Conservation (phyloP, 1,140 invertebrate genomes). For the Nasonia vitripennis region DNA sequence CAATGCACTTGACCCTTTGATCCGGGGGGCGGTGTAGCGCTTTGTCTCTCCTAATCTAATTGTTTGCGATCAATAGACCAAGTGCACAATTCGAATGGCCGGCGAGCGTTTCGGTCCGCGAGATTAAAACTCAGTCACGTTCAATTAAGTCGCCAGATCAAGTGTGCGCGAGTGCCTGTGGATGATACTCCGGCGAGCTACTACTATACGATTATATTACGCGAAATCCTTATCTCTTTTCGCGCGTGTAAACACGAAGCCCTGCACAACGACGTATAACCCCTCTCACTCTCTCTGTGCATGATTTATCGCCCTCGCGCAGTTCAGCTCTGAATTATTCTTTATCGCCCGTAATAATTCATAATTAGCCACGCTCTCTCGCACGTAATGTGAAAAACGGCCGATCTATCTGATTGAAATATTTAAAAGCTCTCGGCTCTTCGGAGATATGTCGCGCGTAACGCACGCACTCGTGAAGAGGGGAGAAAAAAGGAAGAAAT, state of each 20-base stretch:
- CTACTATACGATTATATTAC: no score
- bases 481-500: no score
- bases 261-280: neutral
- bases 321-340: neutral
- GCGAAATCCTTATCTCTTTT: no score
- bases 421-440: neutral
- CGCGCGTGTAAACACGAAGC: neutral
- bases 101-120: neutral
- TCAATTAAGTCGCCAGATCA: neutral
- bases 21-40: neutral
- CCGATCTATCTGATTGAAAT: neutral
- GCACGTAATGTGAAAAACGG: neutral
- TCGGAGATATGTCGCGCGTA: neutral
- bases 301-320: neutral
- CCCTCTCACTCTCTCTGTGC: no score
- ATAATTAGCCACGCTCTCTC: conserved; percentile 14
- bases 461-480: neutral
- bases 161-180: neutral
- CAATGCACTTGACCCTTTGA: neutral
- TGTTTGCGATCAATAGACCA: conserved; percentile 10
- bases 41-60: conserved; percentile 1
- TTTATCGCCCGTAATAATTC: conserved; percentile 23
- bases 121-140: conserved; percentile 16
- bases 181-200: neutral
- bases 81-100: neutral